These are phyloP conservation scores for Megalopta genalis DNA, from an alignment of 1,140 invertebrate species.

Conservation along the genomic window DNA sequence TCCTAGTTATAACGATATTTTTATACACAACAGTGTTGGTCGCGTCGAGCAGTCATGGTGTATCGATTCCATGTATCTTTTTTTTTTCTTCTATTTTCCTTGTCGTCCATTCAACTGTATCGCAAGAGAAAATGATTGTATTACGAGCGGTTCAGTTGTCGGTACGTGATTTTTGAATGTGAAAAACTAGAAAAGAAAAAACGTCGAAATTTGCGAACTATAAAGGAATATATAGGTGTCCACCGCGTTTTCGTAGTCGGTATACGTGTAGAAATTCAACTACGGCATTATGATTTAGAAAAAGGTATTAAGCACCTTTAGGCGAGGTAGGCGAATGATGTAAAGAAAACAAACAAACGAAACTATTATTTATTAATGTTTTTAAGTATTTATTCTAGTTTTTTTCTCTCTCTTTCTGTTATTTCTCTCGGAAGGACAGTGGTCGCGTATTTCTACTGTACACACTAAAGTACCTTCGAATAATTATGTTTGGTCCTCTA, in stretches of 20 bases:
- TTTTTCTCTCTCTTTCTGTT: conserved; percentile 19
- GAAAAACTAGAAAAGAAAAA: conserved; percentile 3
- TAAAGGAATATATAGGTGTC: conserved; percentile 46
- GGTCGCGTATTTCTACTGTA: conserved; percentile 47
- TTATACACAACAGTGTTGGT: conserved; percentile 27
- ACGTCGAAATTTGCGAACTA: conserved; percentile 38
- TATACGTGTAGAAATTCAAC: conserved; percentile 44
- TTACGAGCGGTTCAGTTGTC: conserved; percentile 3
- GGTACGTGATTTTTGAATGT: conserved; percentile 4
- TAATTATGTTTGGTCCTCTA: conserved; percentile 68
- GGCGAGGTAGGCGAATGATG: conserved; percentile 40
- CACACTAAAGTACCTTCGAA: conserved; percentile 47
- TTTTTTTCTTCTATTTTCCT: background rate
- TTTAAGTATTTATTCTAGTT: conserved; percentile 68
- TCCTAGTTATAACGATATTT: conserved; percentile 33
- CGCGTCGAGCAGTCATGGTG: conserved; percentile 11
- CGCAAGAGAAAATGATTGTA: conserved; percentile 9
- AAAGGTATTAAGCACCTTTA: conserved; percentile 53
- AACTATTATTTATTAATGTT: conserved; percentile 70
- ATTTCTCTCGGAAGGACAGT: conserved; percentile 37
- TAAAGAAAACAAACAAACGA: conserved; percentile 40
- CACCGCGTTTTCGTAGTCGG: conserved; percentile 53
- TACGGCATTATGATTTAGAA: conserved; percentile 58
- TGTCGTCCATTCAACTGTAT: background rate
- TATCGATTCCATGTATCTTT: conserved; percentile 25